phyloP scores from a whole-genome alignment of 2,888 invertebrate species.

The Microctonus aethiopoides region DNA sequence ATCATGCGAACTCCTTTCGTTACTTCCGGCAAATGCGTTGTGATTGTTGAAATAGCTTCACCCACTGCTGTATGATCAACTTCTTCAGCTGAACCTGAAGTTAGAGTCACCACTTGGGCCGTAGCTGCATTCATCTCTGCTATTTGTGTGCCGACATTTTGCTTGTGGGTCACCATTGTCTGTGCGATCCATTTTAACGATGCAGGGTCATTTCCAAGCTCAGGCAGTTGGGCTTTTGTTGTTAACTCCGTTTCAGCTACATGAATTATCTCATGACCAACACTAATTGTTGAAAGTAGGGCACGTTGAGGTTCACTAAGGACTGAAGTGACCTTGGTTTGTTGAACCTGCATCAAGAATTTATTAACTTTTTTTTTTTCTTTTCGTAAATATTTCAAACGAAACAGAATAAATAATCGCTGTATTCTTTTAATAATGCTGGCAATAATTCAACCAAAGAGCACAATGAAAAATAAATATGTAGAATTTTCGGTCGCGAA shows the following conservation, averaged over 20 bases:
- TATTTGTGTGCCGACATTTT: conserved; percentile 95
- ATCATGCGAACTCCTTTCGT: conserved; percentile 95
- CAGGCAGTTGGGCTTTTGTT: conserved; percentile 74
- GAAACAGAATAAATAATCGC: too few species aligned
- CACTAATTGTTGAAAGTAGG: conserved; percentile 88
- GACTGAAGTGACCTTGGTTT: conserved; percentile 86
- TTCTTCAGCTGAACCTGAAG: conserved; percentile 85
- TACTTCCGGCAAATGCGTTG: conserved; percentile 95
- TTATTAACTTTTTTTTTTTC: conserved; percentile 51
- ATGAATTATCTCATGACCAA: conserved; percentile 88
- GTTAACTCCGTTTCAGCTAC: conserved; percentile 84
- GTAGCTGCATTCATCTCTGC: conserved; percentile 99
- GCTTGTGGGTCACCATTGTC: conserved; percentile 93
- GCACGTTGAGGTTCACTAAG: conserved; percentile 93
- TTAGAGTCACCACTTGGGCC: conserved; percentile 93
- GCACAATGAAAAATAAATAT: too few species aligned
- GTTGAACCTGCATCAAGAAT: conserved; percentile 74
- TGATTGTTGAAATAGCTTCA: conserved; percentile 96
- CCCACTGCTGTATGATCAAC: conserved; percentile 97
- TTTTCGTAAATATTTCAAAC: conserved; percentile 50
- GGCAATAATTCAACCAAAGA: too few species aligned
- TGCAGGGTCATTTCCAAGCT: conserved; percentile 84
- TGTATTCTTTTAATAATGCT: too few species aligned
- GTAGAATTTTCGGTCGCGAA: too few species aligned
- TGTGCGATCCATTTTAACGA: conserved; percentile 95